Conservation (phyloP, 53 echinoderm and acorn worm genomes). For the Henricia sp. region DNA sequence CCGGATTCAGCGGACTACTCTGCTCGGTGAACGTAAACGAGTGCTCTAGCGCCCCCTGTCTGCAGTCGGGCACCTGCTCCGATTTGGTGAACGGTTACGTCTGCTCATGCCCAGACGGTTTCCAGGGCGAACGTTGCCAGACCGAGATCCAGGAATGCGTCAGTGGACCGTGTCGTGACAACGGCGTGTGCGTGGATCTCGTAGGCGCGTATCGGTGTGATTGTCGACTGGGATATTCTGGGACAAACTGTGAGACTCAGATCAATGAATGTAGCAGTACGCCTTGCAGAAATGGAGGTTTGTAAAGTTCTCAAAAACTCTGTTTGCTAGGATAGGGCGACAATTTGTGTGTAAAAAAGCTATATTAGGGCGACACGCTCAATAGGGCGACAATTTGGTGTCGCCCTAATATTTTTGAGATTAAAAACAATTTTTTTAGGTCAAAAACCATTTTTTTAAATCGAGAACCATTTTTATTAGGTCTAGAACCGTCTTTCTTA, state of each 20-base stretch:
- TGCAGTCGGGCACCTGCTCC: constrained; percentile 72
- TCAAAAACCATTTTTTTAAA: too few species aligned
- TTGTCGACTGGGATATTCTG: constrained; percentile 65
- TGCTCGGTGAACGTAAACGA: constrained; percentile 85
- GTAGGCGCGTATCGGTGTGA: constrained; percentile 70
- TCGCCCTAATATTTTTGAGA: too few species aligned
- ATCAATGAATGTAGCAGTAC: constrained; percentile 81
- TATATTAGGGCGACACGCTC: too few species aligned
- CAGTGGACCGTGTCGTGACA: constrained; percentile 77
- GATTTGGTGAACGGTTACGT: constrained; percentile 71
- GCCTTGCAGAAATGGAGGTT: constrained; percentile 89
- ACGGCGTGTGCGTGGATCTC: constrained; percentile 75
- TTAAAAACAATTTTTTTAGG: too few species aligned
- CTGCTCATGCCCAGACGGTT: constrained; percentile 77
- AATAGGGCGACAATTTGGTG: too few species aligned
- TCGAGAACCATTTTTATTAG: too few species aligned
- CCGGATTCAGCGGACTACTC: constrained; percentile 68
- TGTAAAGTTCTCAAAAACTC: neutral
- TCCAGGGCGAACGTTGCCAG: constrained; percentile 71
- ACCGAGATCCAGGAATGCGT: constrained; percentile 88
- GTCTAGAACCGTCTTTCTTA: too few species aligned
- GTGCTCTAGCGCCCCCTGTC: constrained; percentile 81
- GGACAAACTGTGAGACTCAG: constrained; percentile 76
- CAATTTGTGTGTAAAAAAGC: too few species aligned
- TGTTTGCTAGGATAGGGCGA: too few species aligned